Base-by-base conservation (phyloP, 2,888 invertebrate genomes). In the Nemurella pictetii region DNA sequence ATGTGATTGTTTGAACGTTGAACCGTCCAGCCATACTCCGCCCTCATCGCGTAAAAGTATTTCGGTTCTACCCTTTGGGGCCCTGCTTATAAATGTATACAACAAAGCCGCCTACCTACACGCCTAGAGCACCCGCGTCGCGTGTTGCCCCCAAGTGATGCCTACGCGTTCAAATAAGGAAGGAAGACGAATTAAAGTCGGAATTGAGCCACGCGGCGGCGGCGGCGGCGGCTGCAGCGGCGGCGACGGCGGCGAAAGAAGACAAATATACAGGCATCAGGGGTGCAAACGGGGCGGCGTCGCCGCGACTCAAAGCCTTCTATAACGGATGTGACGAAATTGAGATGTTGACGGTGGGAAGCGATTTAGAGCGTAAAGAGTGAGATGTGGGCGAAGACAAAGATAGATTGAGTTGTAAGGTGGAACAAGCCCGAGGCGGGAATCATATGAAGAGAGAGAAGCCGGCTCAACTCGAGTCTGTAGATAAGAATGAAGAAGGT, bases 251-350 rank as follows among this genome's bases (percentile, higher is more conserved):
- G 80, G 82, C 55, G 9, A 15, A 29, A 26, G 82, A 82, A 82
- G 82, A 82, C 82, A 82, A 82, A 82, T 82, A 82, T 36, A 72
- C 28, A 29, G 27, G 15, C 30, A 20, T 55, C 55, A 26, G n/a
- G 27, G 75, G 80, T 81, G 80, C 80, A 36, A 30, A 30, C 80
- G 80, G 26, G 36, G 12, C 3, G 25, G 26, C 25, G 32, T 35
- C 35, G 32, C 80, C 25, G 32, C 80, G 26, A 81, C 36, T 35
- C 80, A 36, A 55, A 36, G 26, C 82, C 28, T 29, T 27, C 55
- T 29, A n/a, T 26, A 82, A 72, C 55, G 82, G 82, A 82, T 55
- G 82, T 82, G 82, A 82, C 82, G 82, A 82, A 82, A 82, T 82
- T 82, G 82, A 82, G 82, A 55, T 82, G 82, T 82, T 82, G 82